Conservation (phyloP, 2,113 vertebrate genomes). For the Setophaga coronata region DNA sequence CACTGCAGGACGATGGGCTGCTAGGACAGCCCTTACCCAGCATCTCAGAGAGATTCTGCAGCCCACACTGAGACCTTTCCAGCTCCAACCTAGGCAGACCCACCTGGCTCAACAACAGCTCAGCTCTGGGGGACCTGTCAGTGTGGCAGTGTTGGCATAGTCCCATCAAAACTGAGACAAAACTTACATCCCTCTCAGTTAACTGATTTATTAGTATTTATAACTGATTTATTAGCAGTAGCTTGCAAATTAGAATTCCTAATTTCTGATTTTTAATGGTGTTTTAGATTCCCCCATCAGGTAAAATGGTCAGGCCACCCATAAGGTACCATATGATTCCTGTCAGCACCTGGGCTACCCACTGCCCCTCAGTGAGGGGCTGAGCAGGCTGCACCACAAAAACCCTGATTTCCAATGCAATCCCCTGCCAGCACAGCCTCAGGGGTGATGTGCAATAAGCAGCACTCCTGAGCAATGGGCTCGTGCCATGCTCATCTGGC, state of each 20-base stretch:
- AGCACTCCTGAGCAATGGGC: not conserved
- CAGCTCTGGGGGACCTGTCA: not conserved
- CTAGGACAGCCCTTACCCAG: not conserved
- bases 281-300: not conserved
- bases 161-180: not conserved
- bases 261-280: not conserved
- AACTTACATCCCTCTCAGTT: not conserved
- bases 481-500: not conserved
- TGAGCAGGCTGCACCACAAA: not conserved
- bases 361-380: not conserved
- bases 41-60: not conserved
- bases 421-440: not conserved
- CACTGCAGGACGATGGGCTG: not conserved
- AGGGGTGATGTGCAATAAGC: fast-evolving
- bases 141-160: fast-evolving
- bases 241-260: not conserved
- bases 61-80: not conserved
- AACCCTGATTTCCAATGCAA: not conserved
- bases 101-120: not conserved
- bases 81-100: not conserved
- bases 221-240: not conserved
- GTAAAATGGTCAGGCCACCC: not conserved
- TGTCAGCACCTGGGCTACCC: not conserved
- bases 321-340: not conserved
- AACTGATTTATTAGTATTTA: not conserved